phyloP scores from a whole-genome alignment of 2,797 vertebrate genomes.

The Linurgus olivaceus region DNA sequence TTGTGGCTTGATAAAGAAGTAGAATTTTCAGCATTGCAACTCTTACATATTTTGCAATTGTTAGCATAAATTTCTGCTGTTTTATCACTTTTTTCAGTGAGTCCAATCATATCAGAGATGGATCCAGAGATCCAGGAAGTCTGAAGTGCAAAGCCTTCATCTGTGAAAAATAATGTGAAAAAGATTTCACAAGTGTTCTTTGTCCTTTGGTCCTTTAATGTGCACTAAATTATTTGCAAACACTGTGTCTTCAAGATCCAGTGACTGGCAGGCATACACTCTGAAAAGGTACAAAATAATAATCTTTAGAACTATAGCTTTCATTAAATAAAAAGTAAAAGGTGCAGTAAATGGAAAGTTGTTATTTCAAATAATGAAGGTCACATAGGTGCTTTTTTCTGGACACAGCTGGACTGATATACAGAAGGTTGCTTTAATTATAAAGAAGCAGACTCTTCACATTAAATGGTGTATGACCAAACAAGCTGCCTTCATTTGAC shows the following conservation, averaged over 20 bases:
- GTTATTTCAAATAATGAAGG: background rate
- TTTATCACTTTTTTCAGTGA: background rate
- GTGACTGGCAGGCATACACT: background rate
- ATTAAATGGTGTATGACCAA: slow-evolving; percentile 78
- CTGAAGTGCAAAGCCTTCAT: background rate
- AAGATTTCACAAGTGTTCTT: background rate
- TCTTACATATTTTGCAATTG: background rate
- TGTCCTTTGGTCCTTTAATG: background rate
- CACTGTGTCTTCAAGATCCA: background rate
- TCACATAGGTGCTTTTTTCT: background rate
- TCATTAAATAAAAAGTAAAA: background rate
- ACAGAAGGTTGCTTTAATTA: slow-evolving; percentile 49
- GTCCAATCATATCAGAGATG: background rate
- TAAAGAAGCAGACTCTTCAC: slow-evolving; percentile 71
- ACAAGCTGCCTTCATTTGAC: slow-evolving; percentile 73
- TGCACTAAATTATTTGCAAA: background rate
- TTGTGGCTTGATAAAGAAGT: background rate
- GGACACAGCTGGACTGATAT: slow-evolving; percentile 8
- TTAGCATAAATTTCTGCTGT: background rate
- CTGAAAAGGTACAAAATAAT: slow-evolving; percentile 3
- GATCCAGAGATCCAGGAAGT: background rate
- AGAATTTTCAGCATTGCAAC: background rate
- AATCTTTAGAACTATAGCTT: background rate
- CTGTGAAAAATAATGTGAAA: background rate
- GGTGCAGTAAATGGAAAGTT: background rate